Conservation (phyloP, 2,797 vertebrate genomes). For the Poecilia picta region DNA sequence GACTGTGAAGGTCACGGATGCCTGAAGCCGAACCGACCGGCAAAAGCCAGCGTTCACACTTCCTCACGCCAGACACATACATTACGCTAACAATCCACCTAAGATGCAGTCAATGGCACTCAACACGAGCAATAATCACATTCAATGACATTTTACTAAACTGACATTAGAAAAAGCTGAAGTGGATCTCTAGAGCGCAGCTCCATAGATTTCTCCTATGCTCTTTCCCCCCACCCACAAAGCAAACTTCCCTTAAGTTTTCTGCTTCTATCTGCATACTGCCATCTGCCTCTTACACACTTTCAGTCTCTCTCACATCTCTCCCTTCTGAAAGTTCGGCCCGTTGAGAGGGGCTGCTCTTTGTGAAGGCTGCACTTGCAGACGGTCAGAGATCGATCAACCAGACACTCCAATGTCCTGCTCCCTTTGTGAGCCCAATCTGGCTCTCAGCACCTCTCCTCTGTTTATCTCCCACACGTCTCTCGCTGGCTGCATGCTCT, state of each 20-base stretch:
- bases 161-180: constrained; percentile 18
- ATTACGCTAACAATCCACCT: constrained; percentile 58
- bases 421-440: constrained; percentile 76
- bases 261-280: constrained; percentile 64
- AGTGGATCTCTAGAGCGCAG: constrained; percentile 21
- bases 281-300: constrained; percentile 67
- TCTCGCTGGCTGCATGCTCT: constrained; percentile 75
- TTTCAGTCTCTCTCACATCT: constrained; percentile 72
- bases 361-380: constrained; percentile 71
- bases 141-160: constrained; percentile 59
- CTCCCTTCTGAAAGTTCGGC: constrained; percentile 63
- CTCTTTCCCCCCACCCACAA: constrained; percentile 15
- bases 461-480: constrained; percentile 79
- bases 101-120: constrained; percentile 44
- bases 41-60: constrained; percentile 37
- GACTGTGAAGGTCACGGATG: constrained; percentile 81
- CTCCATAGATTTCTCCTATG: constrained; percentile 37
- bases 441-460: constrained; percentile 64
- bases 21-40: constrained; percentile 58
- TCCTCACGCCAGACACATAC: constrained; percentile 61
- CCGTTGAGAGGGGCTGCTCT: constrained; percentile 64
- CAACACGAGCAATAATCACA: constrained; percentile 23
- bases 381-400: constrained; percentile 79
- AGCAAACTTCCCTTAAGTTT: constrained; percentile 60
- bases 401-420: constrained; percentile 74